Evolutionary conservation across 2,888 invertebrate species (phyloP).

Genomic region (Athalia cordata): DNA sequence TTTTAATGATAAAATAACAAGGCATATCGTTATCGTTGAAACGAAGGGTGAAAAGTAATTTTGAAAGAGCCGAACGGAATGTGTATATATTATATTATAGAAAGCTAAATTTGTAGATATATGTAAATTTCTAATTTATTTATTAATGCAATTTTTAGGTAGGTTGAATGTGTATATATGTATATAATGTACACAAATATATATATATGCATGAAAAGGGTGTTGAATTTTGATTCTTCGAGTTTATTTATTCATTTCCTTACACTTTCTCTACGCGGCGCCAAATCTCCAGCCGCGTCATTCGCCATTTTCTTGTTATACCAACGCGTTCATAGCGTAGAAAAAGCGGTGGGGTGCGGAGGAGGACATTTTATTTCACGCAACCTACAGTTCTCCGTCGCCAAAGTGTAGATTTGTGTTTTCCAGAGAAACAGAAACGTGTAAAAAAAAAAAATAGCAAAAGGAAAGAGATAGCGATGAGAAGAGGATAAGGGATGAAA

Average conservation of each 20-base stretch:
- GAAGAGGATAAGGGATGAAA: too few species aligned
- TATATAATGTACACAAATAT: background rate
- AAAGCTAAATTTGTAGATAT: background rate
- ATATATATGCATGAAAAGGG: background rate
- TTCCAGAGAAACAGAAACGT: background rate
- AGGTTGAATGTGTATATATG: background rate
- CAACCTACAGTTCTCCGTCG: background rate
- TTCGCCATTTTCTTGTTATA: slow-evolving; percentile 5
- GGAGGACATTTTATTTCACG: background rate
- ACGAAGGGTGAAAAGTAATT: background rate
- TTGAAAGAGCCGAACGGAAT: background rate
- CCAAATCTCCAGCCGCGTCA: slow-evolving; percentile 22
- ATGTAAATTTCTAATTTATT: slow-evolving; percentile 9
- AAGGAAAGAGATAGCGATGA: background rate
- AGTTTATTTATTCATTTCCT: slow-evolving; percentile 27
- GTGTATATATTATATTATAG: background rate
- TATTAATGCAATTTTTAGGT: slow-evolving; percentile 7
- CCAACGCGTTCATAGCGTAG: background rate
- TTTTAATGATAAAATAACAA: slow-evolving; percentile 38
- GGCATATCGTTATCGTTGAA: background rate
- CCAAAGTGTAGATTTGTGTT: slow-evolving; percentile 27
- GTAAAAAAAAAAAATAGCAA: background rate
- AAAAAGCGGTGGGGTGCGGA: background rate
- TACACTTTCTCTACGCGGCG: slow-evolving; percentile 6
- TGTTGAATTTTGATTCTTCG: background rate